Evolutionary conservation across 2,797 vertebrate species (phyloP).

Genomic region (Sternotherus odoratus): DNA sequence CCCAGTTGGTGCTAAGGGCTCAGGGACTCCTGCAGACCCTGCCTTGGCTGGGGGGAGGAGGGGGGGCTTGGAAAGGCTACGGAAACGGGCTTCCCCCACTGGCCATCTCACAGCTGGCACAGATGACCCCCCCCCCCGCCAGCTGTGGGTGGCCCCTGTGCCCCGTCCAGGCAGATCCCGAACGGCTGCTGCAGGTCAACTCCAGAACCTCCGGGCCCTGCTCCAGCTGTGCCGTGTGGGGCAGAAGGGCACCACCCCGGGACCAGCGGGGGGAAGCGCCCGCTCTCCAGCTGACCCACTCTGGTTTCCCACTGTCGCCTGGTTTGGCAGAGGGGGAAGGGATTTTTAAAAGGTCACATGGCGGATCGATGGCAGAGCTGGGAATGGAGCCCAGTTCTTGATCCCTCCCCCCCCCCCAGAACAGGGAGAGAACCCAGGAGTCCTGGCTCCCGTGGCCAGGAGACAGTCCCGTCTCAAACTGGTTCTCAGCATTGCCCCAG

Average conservation of each 20-base stretch:
- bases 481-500: background rate
- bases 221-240: too few relatives aligned
- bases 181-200: too few relatives aligned
- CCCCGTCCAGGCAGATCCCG: background rate
- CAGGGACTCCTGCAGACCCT: background rate
- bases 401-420: background rate
- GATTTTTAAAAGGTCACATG: background rate
- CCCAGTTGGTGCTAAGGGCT: background rate
- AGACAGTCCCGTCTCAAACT: background rate
- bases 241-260: background rate
- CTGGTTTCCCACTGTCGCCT: background rate
- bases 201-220: too few relatives aligned
- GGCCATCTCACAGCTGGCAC: too few relatives aligned
- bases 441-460: background rate
- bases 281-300: background rate
- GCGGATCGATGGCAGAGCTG: background rate
- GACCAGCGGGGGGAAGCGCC: background rate
- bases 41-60: background rate
- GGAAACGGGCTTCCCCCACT: background rate
- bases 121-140: too few relatives aligned
- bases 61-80: background rate
- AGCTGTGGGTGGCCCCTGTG: background rate
- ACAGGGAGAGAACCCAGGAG: background rate
- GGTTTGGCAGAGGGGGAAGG: accelerated
- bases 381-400: background rate